A percentile compares a stretch with the other conserved stretches of the same genome.
phyloP scores from a whole-genome alignment of 2,888 invertebrate genomes.

The Lepeophtheirus nordmannii region DNA sequence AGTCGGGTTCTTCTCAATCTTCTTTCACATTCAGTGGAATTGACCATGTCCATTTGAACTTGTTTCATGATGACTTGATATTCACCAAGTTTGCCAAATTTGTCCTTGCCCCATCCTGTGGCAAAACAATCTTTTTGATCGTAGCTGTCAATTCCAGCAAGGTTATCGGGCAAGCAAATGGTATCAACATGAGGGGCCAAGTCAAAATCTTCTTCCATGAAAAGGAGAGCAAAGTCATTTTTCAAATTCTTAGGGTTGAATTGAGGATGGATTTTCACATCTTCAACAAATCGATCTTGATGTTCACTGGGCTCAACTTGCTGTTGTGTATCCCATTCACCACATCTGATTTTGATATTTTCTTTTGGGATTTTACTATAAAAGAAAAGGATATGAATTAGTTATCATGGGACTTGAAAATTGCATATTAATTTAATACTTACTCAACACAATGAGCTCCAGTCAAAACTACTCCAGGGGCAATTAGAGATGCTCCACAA shows the following conservation, averaged over 20 bases:
- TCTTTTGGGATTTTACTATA: conserved; percentile 28
- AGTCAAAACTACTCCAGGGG: conserved; percentile 56
- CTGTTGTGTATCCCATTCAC: conserved; percentile 68
- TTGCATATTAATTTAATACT: too few relatives aligned
- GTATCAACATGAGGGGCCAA: conserved; percentile 53
- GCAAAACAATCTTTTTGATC: conserved; percentile 46
- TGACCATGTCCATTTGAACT: conserved; percentile 53
- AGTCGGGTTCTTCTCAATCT: conserved; percentile 50
- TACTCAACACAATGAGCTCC: conserved; percentile 56
- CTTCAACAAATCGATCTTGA: conserved; percentile 49
- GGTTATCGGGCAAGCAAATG: conserved; percentile 46
- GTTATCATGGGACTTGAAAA: too few relatives aligned
- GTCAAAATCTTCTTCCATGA: conserved; percentile 46
- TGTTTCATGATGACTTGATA: conserved; percentile 58
- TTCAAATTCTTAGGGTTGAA: conserved; percentile 31
- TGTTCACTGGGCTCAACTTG: conserved; percentile 50
- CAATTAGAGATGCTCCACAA: conserved; percentile 65
- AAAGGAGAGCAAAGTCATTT: conserved; percentile 57
- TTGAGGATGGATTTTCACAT: conserved; percentile 29
- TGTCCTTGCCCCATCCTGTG: conserved; percentile 58
- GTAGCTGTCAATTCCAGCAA: conserved; percentile 34
- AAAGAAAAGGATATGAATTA: too few relatives aligned
- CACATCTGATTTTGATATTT: conserved; percentile 46
- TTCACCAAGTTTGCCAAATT: conserved; percentile 47
- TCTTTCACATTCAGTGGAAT: conserved; percentile 41